Percentiles rank a stretch among this genome's conserved stretches.
Conservation (phyloP, 1,140 invertebrate species). For the Anagrus nilaparvatae region DNA sequence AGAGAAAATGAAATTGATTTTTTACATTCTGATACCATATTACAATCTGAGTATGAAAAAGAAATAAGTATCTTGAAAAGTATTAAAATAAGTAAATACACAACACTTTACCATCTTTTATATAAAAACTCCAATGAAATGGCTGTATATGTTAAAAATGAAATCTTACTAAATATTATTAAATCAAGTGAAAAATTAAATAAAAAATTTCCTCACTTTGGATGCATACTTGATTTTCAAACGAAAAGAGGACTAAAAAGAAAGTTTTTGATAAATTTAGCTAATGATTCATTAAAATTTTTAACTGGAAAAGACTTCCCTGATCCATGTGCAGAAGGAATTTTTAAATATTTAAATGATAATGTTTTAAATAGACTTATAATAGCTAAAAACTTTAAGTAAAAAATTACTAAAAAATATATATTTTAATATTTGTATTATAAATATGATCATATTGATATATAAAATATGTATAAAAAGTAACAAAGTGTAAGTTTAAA, state of each 20-base stretch:
- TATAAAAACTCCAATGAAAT: slow-evolving; percentile 9
- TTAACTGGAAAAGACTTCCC: background rate
- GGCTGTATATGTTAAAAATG: slow-evolving; percentile 6
- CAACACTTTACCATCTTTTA: background rate
- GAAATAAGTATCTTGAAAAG: slow-evolving; percentile 5
- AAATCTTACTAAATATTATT: background rate
- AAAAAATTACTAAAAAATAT: background rate
- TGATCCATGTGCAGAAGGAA: slow-evolving; percentile 9
- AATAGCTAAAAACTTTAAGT: background rate
- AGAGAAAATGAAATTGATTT: too few species aligned
- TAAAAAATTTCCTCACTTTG: slow-evolving; percentile 4
- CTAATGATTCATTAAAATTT: background rate
- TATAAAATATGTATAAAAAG: background rate
- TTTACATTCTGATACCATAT: background rate
- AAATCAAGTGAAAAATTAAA: slow-evolving; percentile 5
- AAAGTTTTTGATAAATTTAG: background rate
- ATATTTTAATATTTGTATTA: background rate
- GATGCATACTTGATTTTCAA: slow-evolving; percentile 4
- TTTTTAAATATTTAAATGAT: slow-evolving; percentile 6
- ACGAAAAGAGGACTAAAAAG: background rate
- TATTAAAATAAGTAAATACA: background rate
- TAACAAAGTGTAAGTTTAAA: too few species aligned
- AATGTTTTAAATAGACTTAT: slow-evolving; percentile 5
- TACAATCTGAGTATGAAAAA: background rate
- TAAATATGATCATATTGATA: background rate